Evolutionary conservation across 1,140 invertebrate species (phyloP).

Genomic region (Panulirus ornatus): DNA sequence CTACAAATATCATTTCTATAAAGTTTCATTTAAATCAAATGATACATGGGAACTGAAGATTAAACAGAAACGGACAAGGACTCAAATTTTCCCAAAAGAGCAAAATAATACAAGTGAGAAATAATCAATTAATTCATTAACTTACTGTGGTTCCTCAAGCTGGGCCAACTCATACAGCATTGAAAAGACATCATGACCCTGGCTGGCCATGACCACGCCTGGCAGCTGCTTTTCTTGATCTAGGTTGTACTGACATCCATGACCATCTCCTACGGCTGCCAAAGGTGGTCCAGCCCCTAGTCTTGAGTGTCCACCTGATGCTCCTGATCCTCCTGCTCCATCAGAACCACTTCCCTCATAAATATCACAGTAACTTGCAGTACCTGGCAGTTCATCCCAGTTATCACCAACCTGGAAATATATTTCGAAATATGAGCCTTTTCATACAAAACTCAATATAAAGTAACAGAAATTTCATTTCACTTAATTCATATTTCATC

Average conservation of each 20-base stretch:
- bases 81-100: neutral
- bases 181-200: conserved; percentile 80
- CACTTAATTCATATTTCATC: no score
- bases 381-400: conserved; percentile 76
- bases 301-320: conserved; percentile 32
- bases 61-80: no score
- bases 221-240: conserved; percentile 80
- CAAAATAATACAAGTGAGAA: neutral
- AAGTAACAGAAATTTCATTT: no score
- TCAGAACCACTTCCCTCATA: conserved; percentile 22
- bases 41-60: no score
- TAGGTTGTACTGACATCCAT: conserved; percentile 69
- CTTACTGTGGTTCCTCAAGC: conserved; percentile 79
- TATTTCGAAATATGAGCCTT: no score
- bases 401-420: conserved; percentile 58
- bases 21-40: no score
- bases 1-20: no score
- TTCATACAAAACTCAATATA: no score
- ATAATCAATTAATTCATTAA: neutral
- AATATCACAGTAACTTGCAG: conserved; percentile 69
- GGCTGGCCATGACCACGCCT: conserved; percentile 81
- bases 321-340: conserved; percentile 14
- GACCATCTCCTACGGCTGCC: conserved; percentile 60
- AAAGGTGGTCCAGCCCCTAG: conserved; percentile 28
- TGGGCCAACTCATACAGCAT: conserved; percentile 81